Evolutionary conservation across 2,113 vertebrate genomes (phyloP).

Genomic region (Athene cunicularia): DNA sequence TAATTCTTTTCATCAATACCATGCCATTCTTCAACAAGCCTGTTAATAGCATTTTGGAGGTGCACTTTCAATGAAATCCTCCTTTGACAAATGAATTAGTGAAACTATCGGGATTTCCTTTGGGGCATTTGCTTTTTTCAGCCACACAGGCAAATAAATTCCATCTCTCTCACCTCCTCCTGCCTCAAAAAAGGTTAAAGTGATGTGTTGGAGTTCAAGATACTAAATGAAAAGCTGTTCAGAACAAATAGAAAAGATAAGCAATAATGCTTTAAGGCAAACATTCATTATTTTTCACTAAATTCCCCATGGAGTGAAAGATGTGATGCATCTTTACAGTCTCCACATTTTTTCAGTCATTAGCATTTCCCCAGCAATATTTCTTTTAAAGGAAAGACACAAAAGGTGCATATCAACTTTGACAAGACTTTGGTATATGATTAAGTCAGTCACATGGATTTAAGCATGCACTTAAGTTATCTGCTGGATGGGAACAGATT

Average conservation of each 20-base stretch:
- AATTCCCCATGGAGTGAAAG: not conserved
- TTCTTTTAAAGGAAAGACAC: not conserved
- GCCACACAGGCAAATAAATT: not conserved
- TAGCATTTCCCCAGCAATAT: not conserved
- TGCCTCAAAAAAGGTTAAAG: not conserved
- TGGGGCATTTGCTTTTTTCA: not conserved
- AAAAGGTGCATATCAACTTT: not conserved
- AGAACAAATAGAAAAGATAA: not conserved
- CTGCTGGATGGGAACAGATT: not conserved
- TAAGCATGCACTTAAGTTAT: not conserved
- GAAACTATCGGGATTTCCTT: not conserved
- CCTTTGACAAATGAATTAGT: slow-evolving; percentile 40
- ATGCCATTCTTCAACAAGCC: slow-evolving; percentile 4
- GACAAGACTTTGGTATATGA: not conserved
- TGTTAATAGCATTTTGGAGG: slow-evolving; percentile 42
- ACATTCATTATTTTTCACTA: not conserved
- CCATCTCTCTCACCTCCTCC: not conserved
- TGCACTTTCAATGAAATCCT: slow-evolving; percentile 4
- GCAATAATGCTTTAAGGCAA: not conserved
- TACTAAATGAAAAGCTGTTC: not conserved
- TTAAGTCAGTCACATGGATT: not conserved
- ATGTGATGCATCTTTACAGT: not conserved
- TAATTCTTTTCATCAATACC: slow-evolving; percentile 42
- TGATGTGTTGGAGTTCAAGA: not conserved
- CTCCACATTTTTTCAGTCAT: not conserved